Conservation (phyloP, 2,113 vertebrate species). For the Perccottus glenii region DNA sequence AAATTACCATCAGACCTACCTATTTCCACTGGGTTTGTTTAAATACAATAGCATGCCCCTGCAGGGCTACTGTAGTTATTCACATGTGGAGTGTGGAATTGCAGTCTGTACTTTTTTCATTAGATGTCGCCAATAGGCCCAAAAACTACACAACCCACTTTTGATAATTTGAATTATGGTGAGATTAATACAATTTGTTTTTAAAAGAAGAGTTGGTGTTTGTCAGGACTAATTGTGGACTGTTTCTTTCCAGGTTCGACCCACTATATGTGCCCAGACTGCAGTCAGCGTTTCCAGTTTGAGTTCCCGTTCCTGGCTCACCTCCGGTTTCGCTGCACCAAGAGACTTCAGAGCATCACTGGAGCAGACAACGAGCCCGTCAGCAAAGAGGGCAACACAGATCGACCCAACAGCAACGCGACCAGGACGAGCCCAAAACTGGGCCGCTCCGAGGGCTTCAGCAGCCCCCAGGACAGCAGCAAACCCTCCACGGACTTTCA, state of each 20-base stretch:
- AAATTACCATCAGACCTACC: too few relatives aligned
- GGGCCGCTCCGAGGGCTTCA: conserved; percentile 74
- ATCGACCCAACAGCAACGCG: conserved; percentile 65
- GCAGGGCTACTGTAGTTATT: too few relatives aligned
- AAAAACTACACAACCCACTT: too few relatives aligned
- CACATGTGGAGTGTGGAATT: too few relatives aligned
- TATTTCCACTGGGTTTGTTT: too few relatives aligned
- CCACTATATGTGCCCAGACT: conserved; percentile 89
- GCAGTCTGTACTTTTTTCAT: too few relatives aligned
- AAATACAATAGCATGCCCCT: too few relatives aligned
- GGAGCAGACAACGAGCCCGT: conserved; percentile 72
- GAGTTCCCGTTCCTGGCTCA: conserved; percentile 94
- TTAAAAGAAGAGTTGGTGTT: neutral
- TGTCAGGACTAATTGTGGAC: neutral
- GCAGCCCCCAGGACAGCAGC: conserved; percentile 62
- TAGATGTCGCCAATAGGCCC: too few relatives aligned
- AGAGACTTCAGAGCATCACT: conserved; percentile 83
- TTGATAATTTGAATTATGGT: too few relatives aligned
- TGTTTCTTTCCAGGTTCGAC: conserved; percentile 78
- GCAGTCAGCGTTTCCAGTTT: conserved; percentile 95
- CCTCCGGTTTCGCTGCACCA: conserved; percentile 94
- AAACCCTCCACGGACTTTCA: conserved; percentile 97
- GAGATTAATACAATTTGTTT: too few relatives aligned
- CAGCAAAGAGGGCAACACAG: conserved; percentile 63
- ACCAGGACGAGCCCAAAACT: conserved; percentile 76